Percentiles rank a stretch among this genome's conserved stretches.
Evolutionary conservation across 2,113 vertebrate genomes (phyloP).

Genomic region (Leucoraja erinaceus): DNA sequence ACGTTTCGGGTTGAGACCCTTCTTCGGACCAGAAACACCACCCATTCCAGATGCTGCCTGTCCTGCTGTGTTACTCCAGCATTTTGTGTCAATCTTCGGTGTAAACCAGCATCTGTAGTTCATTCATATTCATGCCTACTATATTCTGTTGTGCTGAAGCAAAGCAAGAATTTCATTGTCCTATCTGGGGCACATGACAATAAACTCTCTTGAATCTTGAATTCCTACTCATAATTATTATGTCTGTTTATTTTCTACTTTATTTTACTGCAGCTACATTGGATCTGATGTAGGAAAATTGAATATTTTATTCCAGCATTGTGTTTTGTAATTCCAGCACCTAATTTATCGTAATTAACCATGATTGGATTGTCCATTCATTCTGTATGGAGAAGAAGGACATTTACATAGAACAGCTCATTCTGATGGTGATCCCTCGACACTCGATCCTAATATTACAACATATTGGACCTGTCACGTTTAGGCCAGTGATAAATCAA

Average conservation of each 20-base stretch:
- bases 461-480: background rate
- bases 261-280: background rate
- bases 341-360: constrained; percentile 1
- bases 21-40: no score
- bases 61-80: no score
- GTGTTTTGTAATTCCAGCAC: background rate
- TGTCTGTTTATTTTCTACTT: background rate
- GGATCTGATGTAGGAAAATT: background rate
- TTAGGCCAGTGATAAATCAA: background rate
- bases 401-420: background rate
- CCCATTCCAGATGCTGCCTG: no score
- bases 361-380: background rate
- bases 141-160: no score
- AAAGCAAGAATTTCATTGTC: no score
- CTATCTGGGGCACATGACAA: no score
- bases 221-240: no score
- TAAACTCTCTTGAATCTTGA: no score
- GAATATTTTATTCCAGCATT: background rate
- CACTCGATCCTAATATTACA: background rate
- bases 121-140: no score
- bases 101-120: no score
- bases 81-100: no score
- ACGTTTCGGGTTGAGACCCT: no score
- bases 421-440: background rate
- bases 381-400: background rate